Conservation (phyloP, 1,140 invertebrate species). For the Scaptomyza graminum region DNA sequence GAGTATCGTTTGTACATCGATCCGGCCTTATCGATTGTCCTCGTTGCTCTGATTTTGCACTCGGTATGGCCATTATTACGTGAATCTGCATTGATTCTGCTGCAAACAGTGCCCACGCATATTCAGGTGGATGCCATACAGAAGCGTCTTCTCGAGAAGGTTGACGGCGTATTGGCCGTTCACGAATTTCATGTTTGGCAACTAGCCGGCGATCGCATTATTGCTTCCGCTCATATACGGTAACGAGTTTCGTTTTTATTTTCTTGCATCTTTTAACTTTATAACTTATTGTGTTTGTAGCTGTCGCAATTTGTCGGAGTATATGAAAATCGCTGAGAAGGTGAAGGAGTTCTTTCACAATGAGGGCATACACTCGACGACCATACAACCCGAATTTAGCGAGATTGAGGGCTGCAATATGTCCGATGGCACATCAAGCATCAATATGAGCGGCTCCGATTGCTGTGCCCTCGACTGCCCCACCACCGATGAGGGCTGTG, state of each 20-base stretch:
- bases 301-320: slow-evolving; percentile 93
- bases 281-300: slow-evolving; percentile 79
- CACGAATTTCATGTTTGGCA: slow-evolving; percentile 98
- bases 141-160: slow-evolving; percentile 91
- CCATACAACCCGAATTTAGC: slow-evolving; percentile 97
- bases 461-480: slow-evolving; percentile 94
- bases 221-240: slow-evolving; percentile 96
- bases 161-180: slow-evolving; percentile 95
- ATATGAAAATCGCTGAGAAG: slow-evolving; percentile 96
- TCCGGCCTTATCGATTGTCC: slow-evolving; percentile 93
- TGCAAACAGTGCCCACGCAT: slow-evolving; percentile 96
- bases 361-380: slow-evolving; percentile 92
- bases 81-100: slow-evolving; percentile 94
- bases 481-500: slow-evolving; percentile 92
- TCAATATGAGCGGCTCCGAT: slow-evolving; percentile 84
- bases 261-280: slow-evolving; percentile 3
- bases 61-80: slow-evolving; percentile 94
- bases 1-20: slow-evolving; percentile 94
- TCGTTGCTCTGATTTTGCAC: slow-evolving; percentile 91
- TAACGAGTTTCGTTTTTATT: slow-evolving; percentile 58
- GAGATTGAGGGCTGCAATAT: slow-evolving; percentile 86
- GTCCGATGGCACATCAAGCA: slow-evolving; percentile 81
- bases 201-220: slow-evolving; percentile 95
- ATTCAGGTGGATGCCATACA: slow-evolving; percentile 96
- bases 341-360: slow-evolving; percentile 98